Base-by-base conservation (phyloP, 2,113 vertebrate genomes). In the Oncorhynchus kisutch region DNA sequence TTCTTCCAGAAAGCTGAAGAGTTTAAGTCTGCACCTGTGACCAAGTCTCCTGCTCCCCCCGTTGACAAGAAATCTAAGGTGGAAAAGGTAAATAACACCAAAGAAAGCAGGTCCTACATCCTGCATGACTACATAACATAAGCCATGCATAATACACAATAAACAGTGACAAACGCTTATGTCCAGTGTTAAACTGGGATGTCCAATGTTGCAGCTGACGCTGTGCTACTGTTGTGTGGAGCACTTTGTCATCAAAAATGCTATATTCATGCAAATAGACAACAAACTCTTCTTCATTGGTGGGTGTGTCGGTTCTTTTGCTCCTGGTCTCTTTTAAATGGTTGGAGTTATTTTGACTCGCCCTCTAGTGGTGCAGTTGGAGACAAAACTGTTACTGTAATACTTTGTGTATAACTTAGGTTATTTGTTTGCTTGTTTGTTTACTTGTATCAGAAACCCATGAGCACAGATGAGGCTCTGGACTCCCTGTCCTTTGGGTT, bases 401-500 rank as follows among this genome's bases (percentile, higher is more conserved):
- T 62, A 4, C 51, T 18, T 54, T 54, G 16, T 54, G 16, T 62
- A 9, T 62, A 62, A 24, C n/a, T 62, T 1, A 18, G 72, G 9
- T 73, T 83, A 24, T 70, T 39, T 69, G 13, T 77, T 71, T 66
- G 3, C 14, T 25, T 20, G 16, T 45, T 85, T 25, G 77, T 45
- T 45, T 12, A 45, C 39, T 45, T 45, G 39, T 45, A 45, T 45
- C 81, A 84, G 91, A 91, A 92, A 85, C 91, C 91, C 8, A 18
- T 93, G 69, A 93, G 88, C 81, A 84, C 85, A 48, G 87, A 91
- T 0, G 87, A 93, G 0, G 93, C 93, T 7, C 68, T 94, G 88
- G 90, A 92, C 3, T 79, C 85, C 3, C 93, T 94, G 7, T 88
- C 90, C 13, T 8, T 31, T n/a, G 92, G 88, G 39, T 94, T 94